phyloP scores from a whole-genome alignment of 2,888 invertebrate genomes.

The Muscina levida region DNA sequence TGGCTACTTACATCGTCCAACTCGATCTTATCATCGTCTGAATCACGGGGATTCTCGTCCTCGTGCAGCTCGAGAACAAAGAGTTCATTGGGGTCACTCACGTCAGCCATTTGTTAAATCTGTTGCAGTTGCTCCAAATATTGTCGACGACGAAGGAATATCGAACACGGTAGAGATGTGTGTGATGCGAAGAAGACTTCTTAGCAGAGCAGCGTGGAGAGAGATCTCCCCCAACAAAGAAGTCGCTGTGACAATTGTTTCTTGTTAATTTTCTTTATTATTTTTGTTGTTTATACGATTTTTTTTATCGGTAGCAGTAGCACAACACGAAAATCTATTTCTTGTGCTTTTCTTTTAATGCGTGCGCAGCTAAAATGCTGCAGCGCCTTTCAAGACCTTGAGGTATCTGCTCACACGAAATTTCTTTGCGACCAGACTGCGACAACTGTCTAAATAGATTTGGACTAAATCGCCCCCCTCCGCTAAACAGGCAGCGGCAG shows the following conservation, averaged over 20 bases:
- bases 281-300: constrained; percentile 20
- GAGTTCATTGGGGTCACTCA: constrained; percentile 83
- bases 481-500: too few species aligned
- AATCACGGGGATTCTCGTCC: constrained; percentile 86
- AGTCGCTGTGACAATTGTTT: constrained; percentile 49
- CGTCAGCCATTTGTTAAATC: constrained; percentile 75
- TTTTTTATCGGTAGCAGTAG: constrained; percentile 25
- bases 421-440: constrained; percentile 40
- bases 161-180: constrained; percentile 26
- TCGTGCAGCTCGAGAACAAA: constrained; percentile 95
- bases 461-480: too few species aligned
- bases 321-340: constrained; percentile 35
- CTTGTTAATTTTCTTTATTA: constrained; percentile 31
- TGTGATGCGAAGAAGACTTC: neutral
- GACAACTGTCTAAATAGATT: neutral
- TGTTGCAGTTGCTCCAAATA: constrained; percentile 27
- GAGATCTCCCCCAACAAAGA: constrained; percentile 48
- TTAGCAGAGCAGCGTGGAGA: neutral
- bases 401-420: constrained; percentile 51
- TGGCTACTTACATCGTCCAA: constrained; percentile 87
- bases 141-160: constrained; percentile 10
- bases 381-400: constrained; percentile 56
- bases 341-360: constrained; percentile 48
- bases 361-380: constrained; percentile 62
- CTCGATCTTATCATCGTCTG: constrained; percentile 93